Base-by-base conservation (phyloP, 2,888 invertebrate genomes). In the Habroteleia sp. region DNA sequence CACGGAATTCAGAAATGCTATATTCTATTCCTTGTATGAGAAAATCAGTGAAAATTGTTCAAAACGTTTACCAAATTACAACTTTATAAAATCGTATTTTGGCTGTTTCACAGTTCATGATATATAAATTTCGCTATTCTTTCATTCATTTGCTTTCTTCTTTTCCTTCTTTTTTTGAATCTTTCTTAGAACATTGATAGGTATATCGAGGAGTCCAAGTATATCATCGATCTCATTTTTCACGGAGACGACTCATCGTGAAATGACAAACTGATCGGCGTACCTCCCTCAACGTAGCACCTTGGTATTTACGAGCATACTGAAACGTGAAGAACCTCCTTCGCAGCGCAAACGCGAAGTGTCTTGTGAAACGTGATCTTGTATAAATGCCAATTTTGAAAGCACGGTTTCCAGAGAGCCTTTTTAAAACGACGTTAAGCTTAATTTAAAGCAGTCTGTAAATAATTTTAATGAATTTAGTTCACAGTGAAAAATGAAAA, bases 201-300 rank as follows among this genome's bases (percentile, higher is more conserved):
- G 46, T 72, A 56, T 42, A 72, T 54, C 29, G 52, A 2, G 2
- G 3, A 20, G 31, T 31, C 41, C 33, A n/a, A 11, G 11, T 39
- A 41, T 39, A 48, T 48, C 62, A 62, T 35, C 37, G 72, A 72
- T 65, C 63, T 50, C 41, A 65, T 33, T 72, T 46, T 23, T 65
- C 42, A 23, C 48, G 35, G 23, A 62, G 54, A 63, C 52, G 33
- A 54, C 63, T 63, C 56, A 46, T 44, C 56, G 39, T 63, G 27
- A 46, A 54, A 62, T 62, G 71, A 54, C 44, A 62, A 71, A 71
- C 46, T 62, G 71, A 52, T 42, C 54, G 31, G 8, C 42, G 46
- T 33, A 46, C 20, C 52, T 20, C 52, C 44, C 11, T 52, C 37
- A 5, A 42, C 48, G 37, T 33, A 23, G 52, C 44, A 54, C 29